phyloP scores from a whole-genome alignment of 1,140 invertebrate genomes.

The Cydia strobilella region DNA sequence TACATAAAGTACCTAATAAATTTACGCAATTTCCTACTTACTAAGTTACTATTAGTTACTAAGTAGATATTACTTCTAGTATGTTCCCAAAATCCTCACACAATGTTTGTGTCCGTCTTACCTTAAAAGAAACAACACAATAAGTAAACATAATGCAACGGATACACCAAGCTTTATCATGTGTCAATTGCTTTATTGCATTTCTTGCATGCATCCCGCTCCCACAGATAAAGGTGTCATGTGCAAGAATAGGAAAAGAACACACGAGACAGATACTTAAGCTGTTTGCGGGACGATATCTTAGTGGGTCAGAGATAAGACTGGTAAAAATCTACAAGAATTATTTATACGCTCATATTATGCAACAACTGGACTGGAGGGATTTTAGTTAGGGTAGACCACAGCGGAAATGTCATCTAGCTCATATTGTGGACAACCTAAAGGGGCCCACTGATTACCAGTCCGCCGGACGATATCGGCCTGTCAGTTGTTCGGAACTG shows the following conservation, averaged over 20 bases:
- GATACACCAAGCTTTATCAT: conserved; percentile 9
- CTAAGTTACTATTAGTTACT: no score
- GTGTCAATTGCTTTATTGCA: conserved; percentile 31
- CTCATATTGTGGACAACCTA: no score
- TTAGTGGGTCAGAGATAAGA: conserved; percentile 52
- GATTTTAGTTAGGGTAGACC: background rate
- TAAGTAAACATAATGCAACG: conserved; percentile 31
- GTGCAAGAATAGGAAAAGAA: conserved; percentile 3
- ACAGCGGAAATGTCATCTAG: background rate
- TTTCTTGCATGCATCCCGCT: background rate
- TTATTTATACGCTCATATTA: conserved; percentile 17
- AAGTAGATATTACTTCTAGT: background rate
- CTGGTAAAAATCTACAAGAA: conserved; percentile 38
- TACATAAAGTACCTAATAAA: no score
- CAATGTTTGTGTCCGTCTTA: background rate
- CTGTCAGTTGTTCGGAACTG: no score
- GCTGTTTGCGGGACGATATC: conserved; percentile 45
- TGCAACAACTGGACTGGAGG: background rate
- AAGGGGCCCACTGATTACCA: no score
- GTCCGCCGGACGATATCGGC: no score
- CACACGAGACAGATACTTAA: conserved; percentile 23
- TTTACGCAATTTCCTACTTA: background rate
- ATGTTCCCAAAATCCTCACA: background rate
- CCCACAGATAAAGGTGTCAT: background rate
- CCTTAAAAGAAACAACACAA: conserved; percentile 28